Evolutionary conservation across 2,113 vertebrate genomes (phyloP), one percentile per base, ranked within the genome.

Genomic region (Syrrhaptes paradoxus): DNA sequence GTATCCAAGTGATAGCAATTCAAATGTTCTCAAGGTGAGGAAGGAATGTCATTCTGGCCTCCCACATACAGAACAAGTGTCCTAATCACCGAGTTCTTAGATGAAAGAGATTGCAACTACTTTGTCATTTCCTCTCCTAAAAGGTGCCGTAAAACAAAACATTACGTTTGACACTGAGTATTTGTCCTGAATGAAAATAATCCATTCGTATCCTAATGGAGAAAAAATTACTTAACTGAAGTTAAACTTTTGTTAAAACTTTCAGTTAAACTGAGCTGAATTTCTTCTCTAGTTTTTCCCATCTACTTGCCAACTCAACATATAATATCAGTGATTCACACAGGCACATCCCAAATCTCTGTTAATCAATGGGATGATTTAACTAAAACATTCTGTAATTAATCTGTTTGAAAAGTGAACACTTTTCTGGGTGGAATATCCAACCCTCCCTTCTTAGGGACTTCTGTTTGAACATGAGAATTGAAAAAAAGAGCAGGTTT

Each of bases 11-110:
- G 65, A 59, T 65, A 83, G 18, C 2, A 4, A 77, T 80, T 83
- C 51, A 92, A 92, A 90, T 65, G 38, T 89, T 61, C 73, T 89
- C 73, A 78, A 87, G 65, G 57, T 90, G 61, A 93, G 52, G 52
- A 89, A 85, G 67, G 61, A 95, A 88, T 12, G 13, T 59, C 61
- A 92, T 76, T 45, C 54, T 65, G 38, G 24, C n/a, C 71, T 88
- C 76, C 57, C 70, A 87, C 83, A 68, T 19, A 36, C 8, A 68
- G 62, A 90, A 46, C 52, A 73, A 71, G 29, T 41, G 9, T 8
- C 32, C 29, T 66, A 70, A 85, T 90, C 71, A 62, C 13, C 0
- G 7, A 73, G 38, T 28, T 67, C 55, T 51, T 84, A 55, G 38
- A 89, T 84, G 13, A 89, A 90, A 89, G 26, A 9, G 21, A n/a